Conservation (phyloP, 1,140 invertebrate species). For the Ectropis grisescens region DNA sequence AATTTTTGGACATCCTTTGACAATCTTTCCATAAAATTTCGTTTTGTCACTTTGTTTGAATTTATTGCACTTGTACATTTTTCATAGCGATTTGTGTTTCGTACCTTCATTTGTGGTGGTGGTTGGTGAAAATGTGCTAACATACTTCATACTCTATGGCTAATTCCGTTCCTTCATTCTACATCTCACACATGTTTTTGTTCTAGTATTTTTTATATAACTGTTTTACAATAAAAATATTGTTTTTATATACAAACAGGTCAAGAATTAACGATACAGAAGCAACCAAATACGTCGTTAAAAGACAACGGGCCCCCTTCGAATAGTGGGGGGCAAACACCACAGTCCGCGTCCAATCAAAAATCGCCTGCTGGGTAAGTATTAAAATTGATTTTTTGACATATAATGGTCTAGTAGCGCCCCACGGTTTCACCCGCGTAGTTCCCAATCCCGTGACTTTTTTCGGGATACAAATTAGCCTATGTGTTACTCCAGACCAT, state of each 20-base stretch:
- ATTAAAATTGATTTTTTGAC: too few relatives aligned
- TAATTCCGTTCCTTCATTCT: slow-evolving; percentile 53
- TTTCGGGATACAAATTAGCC: too few relatives aligned
- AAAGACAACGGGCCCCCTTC: slow-evolving; percentile 75
- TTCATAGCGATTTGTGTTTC: slow-evolving; percentile 18
- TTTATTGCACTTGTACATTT: too few relatives aligned
- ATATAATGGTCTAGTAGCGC: too few relatives aligned
- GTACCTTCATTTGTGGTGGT: slow-evolving; percentile 55
- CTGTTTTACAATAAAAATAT: too few relatives aligned
- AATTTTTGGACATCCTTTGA: too few relatives aligned
- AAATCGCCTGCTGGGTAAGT: slow-evolving; percentile 75
- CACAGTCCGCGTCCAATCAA: slow-evolving; percentile 64
- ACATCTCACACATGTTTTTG: slow-evolving; percentile 3
- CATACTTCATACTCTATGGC: slow-evolving; percentile 67
- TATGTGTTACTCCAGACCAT: too few relatives aligned
- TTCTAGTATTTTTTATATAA: slow-evolving; percentile 3
- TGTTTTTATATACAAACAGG: slow-evolving; percentile 50
- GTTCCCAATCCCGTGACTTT: too few relatives aligned
- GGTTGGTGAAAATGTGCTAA: slow-evolving; percentile 71
- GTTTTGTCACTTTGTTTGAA: too few relatives aligned
- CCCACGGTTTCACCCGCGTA: too few relatives aligned
- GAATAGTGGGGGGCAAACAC: slow-evolving; percentile 52
- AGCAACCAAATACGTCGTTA: slow-evolving; percentile 94
- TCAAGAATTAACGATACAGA: slow-evolving; percentile 96
- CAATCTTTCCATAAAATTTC: too few relatives aligned